These are phyloP conservation scores for Triops cancriformis DNA, from an alignment of 1,140 invertebrate genomes.

Conservation along the genomic window DNA sequence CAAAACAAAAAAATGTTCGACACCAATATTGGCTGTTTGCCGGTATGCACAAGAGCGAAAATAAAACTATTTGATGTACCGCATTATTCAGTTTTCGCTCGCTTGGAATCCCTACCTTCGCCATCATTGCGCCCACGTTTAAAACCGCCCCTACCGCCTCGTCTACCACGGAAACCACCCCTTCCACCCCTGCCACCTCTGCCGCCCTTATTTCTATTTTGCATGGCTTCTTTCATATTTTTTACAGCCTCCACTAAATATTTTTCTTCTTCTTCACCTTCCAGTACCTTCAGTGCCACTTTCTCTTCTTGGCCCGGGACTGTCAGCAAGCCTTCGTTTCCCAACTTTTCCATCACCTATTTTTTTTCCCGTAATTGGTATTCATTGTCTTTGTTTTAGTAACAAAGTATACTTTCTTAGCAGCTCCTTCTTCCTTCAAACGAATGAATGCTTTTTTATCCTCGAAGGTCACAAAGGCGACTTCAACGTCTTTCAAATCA, in stretches of 20 bases:
- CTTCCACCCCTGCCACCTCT: conserved; percentile 20
- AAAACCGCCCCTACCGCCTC: conserved; percentile 22
- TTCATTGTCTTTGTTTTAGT: background rate
- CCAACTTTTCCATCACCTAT: conserved; percentile 24
- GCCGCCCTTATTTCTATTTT: conserved; percentile 7
- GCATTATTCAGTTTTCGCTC: background rate
- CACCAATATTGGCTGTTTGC: too few relatives aligned
- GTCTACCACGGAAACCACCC: conserved; percentile 22
- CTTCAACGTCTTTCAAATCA: background rate
- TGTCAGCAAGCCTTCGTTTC: background rate
- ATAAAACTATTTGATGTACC: background rate
- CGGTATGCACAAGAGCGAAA: background rate
- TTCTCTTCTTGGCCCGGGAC: conserved; percentile 7
- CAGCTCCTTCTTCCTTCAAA: background rate
- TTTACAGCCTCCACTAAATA: conserved; percentile 22
- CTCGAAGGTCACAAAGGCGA: background rate
- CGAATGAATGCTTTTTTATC: background rate
- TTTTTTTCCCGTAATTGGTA: background rate
- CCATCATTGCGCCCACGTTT: conserved; percentile 1
- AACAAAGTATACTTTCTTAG: background rate
- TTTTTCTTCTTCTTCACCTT: conserved; percentile 26
- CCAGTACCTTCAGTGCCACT: conserved; percentile 4
- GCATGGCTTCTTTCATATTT: conserved; percentile 20
- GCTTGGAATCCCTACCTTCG: background rate
- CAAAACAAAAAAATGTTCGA: conserved; percentile 7